Base-by-base conservation (phyloP, 1,140 invertebrate species). In the Tribolium madens region DNA sequence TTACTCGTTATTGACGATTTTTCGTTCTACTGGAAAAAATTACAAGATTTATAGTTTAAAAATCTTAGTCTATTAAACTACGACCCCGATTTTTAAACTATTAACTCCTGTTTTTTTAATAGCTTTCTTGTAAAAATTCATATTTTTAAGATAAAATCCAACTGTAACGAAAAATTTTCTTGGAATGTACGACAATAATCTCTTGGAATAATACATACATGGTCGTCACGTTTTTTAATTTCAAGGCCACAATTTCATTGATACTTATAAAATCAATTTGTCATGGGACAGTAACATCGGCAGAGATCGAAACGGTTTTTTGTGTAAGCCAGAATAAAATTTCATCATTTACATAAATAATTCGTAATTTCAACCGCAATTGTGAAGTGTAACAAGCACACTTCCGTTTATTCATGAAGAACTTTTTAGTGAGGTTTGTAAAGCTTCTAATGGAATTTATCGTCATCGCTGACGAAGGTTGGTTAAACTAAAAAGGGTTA, bases 261-360 rank as follows among this genome's bases (percentile, higher is more conserved):
- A 72, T 72, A 52, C 68, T 14, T 33, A 64, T 26, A 26, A 64
- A 72, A 72, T 72, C 70, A 48, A 72, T 72, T 72, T 48, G 70
- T 72, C 70, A 72, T 72, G 70, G 70, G 46, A 26, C 50, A 18
- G 57, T 64, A 33, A 12, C 57, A 64, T 64, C 57, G 26, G 57
- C 9, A 64, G 57, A n/a, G 26, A 64, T 64, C 57, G 57, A 64
- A 64, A 33, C 26, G 14, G 57, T 33, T 64, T 64, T 64, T 64
- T 33, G 1, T 33, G 26, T n/a, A 64, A 33, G 10, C 31, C 14
- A 33, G 57, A 33, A 72, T 72, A 26, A 72, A 72, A 72, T 72
- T 72, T 52, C 68, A 72, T 72, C 57, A 33, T 72, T 48, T 48
- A 72, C 68, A 48, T 71, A 71, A 71, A 71, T 72, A 72, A 72